Evolutionary conservation across 2,797 vertebrate genomes (phyloP).

Genomic region (Psittacula echo): DNA sequence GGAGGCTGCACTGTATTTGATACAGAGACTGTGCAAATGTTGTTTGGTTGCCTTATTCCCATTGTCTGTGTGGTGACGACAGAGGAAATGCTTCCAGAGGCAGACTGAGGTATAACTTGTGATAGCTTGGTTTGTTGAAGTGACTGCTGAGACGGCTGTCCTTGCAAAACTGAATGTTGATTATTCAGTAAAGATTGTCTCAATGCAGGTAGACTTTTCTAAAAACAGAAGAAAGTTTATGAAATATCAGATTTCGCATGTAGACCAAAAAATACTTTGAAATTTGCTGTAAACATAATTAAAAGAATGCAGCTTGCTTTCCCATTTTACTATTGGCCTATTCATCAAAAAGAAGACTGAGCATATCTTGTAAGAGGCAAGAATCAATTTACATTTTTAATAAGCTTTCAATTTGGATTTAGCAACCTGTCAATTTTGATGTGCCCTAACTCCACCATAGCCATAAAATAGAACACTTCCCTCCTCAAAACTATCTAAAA

Average conservation of each 20-base stretch:
- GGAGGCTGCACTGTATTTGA: constrained; percentile 74
- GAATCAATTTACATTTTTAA: neutral
- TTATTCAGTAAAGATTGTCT: constrained; percentile 87
- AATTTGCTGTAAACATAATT: neutral
- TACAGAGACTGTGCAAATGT: constrained; percentile 77
- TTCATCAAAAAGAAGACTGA: neutral
- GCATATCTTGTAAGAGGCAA: neutral
- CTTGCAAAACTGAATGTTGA: constrained; percentile 83
- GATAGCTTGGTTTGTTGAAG: constrained; percentile 79
- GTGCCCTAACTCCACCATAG: neutral
- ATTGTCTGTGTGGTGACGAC: constrained; percentile 78
- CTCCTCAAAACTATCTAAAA: neutral
- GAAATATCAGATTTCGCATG: neutral
- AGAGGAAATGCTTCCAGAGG: constrained; percentile 70
- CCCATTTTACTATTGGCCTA: neutral
- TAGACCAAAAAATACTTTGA: neutral
- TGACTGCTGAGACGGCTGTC: constrained; percentile 77
- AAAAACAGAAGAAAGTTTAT: constrained; percentile 57
- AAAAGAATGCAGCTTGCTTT: neutral
- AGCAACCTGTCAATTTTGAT: neutral
- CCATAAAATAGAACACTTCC: neutral
- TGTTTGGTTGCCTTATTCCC: constrained; percentile 85
- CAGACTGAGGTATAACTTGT: constrained; percentile 64
- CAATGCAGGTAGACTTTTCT: constrained; percentile 91
- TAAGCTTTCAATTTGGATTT: neutral